These are phyloP conservation scores for Protosalanx chinensis DNA, from an alignment of 2,797 vertebrate species.

Conservation along the genomic window DNA sequence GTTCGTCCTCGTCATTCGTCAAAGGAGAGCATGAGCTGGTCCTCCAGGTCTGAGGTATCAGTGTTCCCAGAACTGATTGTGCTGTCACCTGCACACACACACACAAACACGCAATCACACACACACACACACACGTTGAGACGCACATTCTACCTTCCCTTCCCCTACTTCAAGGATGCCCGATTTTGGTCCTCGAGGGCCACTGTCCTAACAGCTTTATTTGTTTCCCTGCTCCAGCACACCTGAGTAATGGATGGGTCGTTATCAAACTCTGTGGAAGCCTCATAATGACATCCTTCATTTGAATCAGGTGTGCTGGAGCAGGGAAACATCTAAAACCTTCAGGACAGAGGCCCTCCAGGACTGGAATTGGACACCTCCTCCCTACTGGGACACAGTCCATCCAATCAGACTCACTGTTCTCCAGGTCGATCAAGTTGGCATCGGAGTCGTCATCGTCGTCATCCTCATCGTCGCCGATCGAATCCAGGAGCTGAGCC, in stretches of 20 bases:
- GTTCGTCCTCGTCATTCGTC: constrained; percentile 31
- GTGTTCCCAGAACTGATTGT: constrained; percentile 72
- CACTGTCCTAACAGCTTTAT: too few species aligned
- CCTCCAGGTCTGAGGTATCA: constrained; percentile 74
- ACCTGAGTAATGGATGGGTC: too few species aligned
- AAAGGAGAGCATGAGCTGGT: constrained; percentile 84
- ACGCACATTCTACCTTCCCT: not conserved
- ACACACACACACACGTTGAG: too few species aligned
- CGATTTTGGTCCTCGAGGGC: too few species aligned
- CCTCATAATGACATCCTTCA: too few species aligned
- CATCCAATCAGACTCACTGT: not conserved
- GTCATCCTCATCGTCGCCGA: constrained; percentile 77
- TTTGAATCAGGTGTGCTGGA: too few species aligned
- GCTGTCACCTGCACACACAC: constrained; percentile 75
- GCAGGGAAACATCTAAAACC: too few species aligned
- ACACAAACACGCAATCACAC: not conserved
- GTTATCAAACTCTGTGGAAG: too few species aligned
- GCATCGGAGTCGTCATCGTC: constrained; percentile 70
- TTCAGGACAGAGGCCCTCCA: too few species aligned
- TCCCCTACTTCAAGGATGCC: not conserved
- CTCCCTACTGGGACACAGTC: not conserved
- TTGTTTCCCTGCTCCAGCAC: too few species aligned
- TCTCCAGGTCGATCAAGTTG: constrained; percentile 70
- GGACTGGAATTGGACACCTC: too few species aligned
- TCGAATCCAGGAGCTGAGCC: constrained; percentile 80